Conservation (phyloP, 2,113 vertebrate genomes). For the Megaptera novaeangliae region DNA sequence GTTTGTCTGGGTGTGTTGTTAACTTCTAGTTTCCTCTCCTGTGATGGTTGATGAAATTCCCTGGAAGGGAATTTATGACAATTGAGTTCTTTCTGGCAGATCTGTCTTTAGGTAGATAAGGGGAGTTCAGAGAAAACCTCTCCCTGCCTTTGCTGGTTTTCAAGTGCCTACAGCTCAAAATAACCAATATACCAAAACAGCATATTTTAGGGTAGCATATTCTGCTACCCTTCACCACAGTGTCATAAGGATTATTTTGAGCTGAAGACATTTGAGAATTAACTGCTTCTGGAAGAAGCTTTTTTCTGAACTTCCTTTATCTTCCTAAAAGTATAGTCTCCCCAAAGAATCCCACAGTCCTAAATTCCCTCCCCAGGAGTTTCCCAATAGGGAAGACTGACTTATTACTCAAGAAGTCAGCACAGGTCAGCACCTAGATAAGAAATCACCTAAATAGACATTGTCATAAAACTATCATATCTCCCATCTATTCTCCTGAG, state of each 20-base stretch:
- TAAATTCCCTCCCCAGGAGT: background rate
- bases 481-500: background rate
- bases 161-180: background rate
- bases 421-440: background rate
- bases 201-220: background rate
- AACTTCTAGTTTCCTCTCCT: background rate
- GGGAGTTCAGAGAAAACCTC: background rate
- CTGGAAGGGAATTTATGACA: background rate
- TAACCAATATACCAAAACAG: background rate
- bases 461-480: background rate
- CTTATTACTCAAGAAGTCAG: background rate
- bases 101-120: background rate
- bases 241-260: background rate
- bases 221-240: background rate
- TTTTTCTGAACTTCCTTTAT: background rate
- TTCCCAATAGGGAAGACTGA: background rate
- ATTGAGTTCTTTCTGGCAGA: background rate
- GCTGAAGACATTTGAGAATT: slow-evolving; percentile 11
- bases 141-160: background rate
- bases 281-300: background rate
- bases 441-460: background rate
- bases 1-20: background rate
- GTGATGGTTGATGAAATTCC: background rate
- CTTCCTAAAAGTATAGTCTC: background rate
- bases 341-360: background rate